Evolutionary conservation across 2,888 invertebrate genomes (phyloP).

Genomic region (Lamellibrachia satsuma): DNA sequence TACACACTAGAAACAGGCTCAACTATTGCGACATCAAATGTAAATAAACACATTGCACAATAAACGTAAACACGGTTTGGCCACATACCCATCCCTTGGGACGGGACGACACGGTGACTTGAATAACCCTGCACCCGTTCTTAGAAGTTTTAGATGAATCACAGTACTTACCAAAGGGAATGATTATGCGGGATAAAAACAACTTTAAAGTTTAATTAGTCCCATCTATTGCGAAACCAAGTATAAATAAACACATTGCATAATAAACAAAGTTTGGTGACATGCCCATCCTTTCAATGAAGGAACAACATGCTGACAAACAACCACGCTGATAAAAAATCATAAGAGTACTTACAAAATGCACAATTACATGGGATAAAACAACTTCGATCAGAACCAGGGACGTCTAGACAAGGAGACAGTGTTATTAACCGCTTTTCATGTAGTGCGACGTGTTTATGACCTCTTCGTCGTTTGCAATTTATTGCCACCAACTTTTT

Average conservation of each 20-base stretch:
- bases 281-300: neutral
- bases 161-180: too few relatives aligned
- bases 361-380: neutral
- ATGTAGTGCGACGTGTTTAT: too few relatives aligned
- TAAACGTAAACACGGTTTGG: neutral
- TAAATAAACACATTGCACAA: conserved; percentile 1
- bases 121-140: too few relatives aligned
- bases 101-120: neutral
- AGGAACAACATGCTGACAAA: neutral
- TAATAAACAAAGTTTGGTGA: neutral
- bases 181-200: too few relatives aligned
- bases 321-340: neutral
- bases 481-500: too few relatives aligned
- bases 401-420: too few relatives aligned
- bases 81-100: neutral
- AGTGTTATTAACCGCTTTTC: too few relatives aligned
- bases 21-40: neutral
- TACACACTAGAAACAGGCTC: neutral
- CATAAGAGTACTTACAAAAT: neutral
- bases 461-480: too few relatives aligned
- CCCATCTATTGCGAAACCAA: neutral
- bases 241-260: neutral
- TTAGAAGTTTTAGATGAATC: too few relatives aligned
- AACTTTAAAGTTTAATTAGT: too few relatives aligned
- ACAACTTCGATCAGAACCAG: neutral